Base-by-base conservation (phyloP, 2,113 vertebrate genomes). In the Nyctereutes procyonoides region DNA sequence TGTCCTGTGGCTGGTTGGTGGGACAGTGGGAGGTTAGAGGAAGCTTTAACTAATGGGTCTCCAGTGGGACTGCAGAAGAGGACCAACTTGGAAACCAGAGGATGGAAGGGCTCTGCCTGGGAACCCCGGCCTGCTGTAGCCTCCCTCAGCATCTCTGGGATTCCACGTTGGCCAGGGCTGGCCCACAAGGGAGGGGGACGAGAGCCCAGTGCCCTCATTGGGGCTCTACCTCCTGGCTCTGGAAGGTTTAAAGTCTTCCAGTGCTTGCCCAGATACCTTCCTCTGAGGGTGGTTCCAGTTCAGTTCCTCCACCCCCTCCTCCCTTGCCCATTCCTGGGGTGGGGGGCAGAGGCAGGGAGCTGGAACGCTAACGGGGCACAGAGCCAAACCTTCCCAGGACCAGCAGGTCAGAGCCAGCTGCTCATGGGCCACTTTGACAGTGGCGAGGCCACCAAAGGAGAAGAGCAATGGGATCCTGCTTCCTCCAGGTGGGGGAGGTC, bases 261-360 rank as follows among this genome's bases (percentile, higher is more conserved):
- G 63, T 20, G 14, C 35, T 77, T 90, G 81, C 53, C 93, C 73
- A 48, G 58, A n/a, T 56, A 90, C 56, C 86, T 95, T 84, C 32
- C n/a, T 32, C 69, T 65, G 69, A 30, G 26, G 26, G 20, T 11
- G 16, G 96, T 97, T 98, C 95, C 92, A 55, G 94, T 71, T 88
- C 95, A 97, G 43, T 96, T 97, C 95, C 76, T 30, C 19, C 86
- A 20, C 84, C 92, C 73, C 96, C 84, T 69, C 63, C 82, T 83
- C 67, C 67, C 90, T 79, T 76, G 17, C 87, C 89, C 97, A 95
- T 97, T 98, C 95, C 97, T 95, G 85, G 51, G 97, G 97, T 91
- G 86, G 95, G 88, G 67, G 74, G 56, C 81, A 14, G 62, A 92
- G 74, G 83, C 80, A n/a, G 55, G 38, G 95, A 93, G 76, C 93